These are phyloP conservation scores for Hylaea fasciaria DNA, from an alignment of 2,888 invertebrate genomes.

Conservation along the genomic window DNA sequence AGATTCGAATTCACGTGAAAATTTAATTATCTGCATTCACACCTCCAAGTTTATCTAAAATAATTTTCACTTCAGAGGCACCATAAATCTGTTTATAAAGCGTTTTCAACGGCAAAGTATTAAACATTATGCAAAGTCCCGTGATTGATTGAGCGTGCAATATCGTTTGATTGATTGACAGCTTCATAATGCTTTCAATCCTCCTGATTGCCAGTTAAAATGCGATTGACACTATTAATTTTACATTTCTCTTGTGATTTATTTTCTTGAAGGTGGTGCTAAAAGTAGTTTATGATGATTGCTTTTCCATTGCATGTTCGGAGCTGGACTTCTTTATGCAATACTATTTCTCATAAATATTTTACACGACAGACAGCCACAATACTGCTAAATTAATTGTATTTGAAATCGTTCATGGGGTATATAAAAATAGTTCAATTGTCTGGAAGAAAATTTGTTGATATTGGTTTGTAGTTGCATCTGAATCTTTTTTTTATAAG, in stretches of 20 bases:
- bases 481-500: too few relatives aligned
- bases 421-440: too few relatives aligned
- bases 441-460: too few relatives aligned
- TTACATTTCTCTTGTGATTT: constrained; percentile 20
- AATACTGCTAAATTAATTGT: too few relatives aligned
- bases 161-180: constrained; percentile 27
- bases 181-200: constrained; percentile 16
- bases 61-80: constrained; percentile 1
- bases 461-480: too few relatives aligned
- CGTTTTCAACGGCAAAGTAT: constrained; percentile 11
- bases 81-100: constrained; percentile 17
- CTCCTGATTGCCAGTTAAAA: constrained; percentile 18
- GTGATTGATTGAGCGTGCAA: constrained; percentile 33
- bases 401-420: too few relatives aligned
- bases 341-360: too few relatives aligned
- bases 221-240: constrained; percentile 7
- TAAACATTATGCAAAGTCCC: constrained; percentile 28
- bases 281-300: constrained; percentile 2
- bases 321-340: too few relatives aligned
- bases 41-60: not conserved
- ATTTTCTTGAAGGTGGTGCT: constrained; percentile 4
- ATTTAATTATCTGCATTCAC: too few relatives aligned
- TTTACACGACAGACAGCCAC: too few relatives aligned
- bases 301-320: not conserved
- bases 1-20: too few relatives aligned